Percentiles rank a stretch among this genome's conserved stretches.
Conservation (phyloP, 1,140 invertebrate genomes). For the Drosophila asahinai region DNA sequence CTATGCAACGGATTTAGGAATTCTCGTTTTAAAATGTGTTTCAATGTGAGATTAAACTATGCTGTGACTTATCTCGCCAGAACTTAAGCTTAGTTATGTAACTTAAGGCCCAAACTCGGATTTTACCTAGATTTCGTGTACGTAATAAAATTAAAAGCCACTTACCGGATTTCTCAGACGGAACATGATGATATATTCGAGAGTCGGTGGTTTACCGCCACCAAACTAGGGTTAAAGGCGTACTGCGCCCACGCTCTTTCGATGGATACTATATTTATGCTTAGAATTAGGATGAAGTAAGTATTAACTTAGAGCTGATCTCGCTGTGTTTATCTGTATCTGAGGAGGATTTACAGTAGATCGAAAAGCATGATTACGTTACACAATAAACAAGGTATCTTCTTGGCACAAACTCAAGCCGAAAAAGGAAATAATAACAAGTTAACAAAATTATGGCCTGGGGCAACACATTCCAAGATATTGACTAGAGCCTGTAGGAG, state of each 20-base stretch:
- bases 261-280: background rate
- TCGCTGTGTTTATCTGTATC: conserved; percentile 30
- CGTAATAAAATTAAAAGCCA: conserved; percentile 29
- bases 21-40: background rate
- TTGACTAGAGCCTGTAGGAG: too few species aligned
- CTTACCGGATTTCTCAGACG: conserved; percentile 14
- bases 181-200: background rate
- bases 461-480: too few species aligned
- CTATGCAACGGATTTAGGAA: background rate
- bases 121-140: conserved; percentile 54
- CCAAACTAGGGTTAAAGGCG: conserved; percentile 45
- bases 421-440: conserved; percentile 42
- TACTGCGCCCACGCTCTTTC: conserved; percentile 29
- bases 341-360: conserved; percentile 45
- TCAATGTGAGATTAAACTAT: background rate
- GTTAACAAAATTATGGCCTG: conserved; percentile 23
- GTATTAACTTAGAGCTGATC: conserved; percentile 57
- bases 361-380: conserved; percentile 58
- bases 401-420: conserved; percentile 68
- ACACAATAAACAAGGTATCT: conserved; percentile 67
- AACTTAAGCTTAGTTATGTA: conserved; percentile 28
- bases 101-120: conserved; percentile 40
- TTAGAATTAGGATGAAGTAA: conserved; percentile 45
- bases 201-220: background rate
- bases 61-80: background rate